Conservation (phyloP, 2,113 vertebrate genomes). For the Delphinapterus leucas region DNA sequence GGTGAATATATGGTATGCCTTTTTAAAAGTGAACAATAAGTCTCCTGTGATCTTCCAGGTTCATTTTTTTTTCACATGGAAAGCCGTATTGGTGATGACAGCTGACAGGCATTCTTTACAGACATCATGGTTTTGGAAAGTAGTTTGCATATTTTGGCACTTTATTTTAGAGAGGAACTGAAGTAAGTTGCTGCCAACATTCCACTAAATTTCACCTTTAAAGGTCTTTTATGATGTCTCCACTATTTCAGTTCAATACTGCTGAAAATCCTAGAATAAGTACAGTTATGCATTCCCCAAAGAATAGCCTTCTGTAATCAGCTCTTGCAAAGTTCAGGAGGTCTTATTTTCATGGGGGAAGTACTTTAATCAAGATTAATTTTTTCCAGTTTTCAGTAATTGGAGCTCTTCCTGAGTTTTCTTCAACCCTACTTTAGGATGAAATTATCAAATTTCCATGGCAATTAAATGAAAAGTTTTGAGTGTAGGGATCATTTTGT, state of each 20-base stretch:
- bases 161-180: slow-evolving; percentile 20
- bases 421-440: slow-evolving; percentile 76
- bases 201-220: slow-evolving; percentile 52
- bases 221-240: neutral
- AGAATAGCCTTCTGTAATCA: slow-evolving; percentile 74
- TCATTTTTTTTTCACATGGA: neutral
- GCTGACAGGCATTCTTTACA: slow-evolving; percentile 42
- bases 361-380: slow-evolving; percentile 89
- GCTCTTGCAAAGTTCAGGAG: slow-evolving; percentile 79
- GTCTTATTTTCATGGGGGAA: slow-evolving; percentile 82
- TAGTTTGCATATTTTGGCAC: slow-evolving; percentile 41
- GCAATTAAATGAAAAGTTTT: slow-evolving; percentile 80
- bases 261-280: slow-evolving; percentile 42
- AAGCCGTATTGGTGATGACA: neutral
- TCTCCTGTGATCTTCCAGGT: neutral
- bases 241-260: slow-evolving; percentile 5
- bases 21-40: slow-evolving; percentile 40
- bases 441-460: slow-evolving; percentile 89
- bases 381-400: slow-evolving; percentile 88
- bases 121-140: neutral
- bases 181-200: slow-evolving; percentile 40
- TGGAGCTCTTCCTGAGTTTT: slow-evolving; percentile 85
- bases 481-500: slow-evolving; percentile 63
- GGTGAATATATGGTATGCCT: neutral
- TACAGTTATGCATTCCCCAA: neutral